Percentiles rank a stretch among this genome's conserved stretches.
These are phyloP conservation scores for Pelodiscus sinensis DNA, from an alignment of 2,113 vertebrate genomes.

Conservation along the genomic window DNA sequence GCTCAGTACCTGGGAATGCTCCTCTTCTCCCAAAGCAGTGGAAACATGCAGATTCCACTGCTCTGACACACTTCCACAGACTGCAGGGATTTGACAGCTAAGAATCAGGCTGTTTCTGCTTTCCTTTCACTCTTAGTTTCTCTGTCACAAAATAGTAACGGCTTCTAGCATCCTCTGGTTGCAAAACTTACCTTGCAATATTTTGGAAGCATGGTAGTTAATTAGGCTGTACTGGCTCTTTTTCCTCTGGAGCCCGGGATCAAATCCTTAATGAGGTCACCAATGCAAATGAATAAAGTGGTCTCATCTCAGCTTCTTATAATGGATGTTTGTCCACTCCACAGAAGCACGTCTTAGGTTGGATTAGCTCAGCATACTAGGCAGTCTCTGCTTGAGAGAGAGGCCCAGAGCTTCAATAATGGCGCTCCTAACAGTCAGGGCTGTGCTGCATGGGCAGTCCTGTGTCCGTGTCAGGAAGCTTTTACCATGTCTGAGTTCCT, in stretches of 20 bases:
- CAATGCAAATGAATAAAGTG: slow-evolving; percentile 11
- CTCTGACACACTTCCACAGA: neutral
- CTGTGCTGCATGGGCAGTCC: slow-evolving; percentile 45
- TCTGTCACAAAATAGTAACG: slow-evolving; percentile 11
- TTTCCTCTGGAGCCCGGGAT: slow-evolving; percentile 43
- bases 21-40: slow-evolving; percentile 11
- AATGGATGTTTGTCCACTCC: neutral
- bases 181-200: slow-evolving; percentile 73
- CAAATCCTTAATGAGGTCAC: slow-evolving; percentile 38
- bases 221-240: slow-evolving; percentile 37
- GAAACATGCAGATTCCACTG: slow-evolving; percentile 11
- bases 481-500: slow-evolving; percentile 72
- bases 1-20: slow-evolving; percentile 16
- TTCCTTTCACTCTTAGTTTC: neutral
- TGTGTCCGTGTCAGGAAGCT: slow-evolving; percentile 74
- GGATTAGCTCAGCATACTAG: neutral
- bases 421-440: slow-evolving; percentile 51
- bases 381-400: slow-evolving; percentile 24
- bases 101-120: neutral
- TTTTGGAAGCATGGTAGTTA: slow-evolving; percentile 71
- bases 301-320: slow-evolving; percentile 39
- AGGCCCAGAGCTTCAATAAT: slow-evolving; percentile 27
- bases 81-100: neutral
- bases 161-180: neutral
- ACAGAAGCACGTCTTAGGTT: neutral